phyloP scores from a whole-genome alignment of 2,888 invertebrate genomes.

The Drosophila affinis region DNA sequence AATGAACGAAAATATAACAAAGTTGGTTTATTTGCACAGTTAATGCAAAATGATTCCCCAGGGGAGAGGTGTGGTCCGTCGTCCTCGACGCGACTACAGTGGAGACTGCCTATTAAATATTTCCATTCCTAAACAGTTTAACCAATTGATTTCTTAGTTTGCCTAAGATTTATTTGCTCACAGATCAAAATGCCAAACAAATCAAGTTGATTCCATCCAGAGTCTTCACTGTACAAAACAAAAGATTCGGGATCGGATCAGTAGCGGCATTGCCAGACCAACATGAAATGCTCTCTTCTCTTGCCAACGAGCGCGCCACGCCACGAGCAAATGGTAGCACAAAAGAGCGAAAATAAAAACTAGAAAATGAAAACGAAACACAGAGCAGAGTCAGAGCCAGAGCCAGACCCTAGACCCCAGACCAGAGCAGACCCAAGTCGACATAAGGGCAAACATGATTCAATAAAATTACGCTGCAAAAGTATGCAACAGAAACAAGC shows the following conservation, averaged over 20 bases:
- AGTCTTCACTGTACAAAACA: neutral
- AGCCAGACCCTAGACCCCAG: neutral
- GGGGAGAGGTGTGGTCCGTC: slow-evolving; percentile 45
- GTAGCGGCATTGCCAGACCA: slow-evolving; percentile 16
- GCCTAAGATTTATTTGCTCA: too few species aligned
- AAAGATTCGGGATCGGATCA: slow-evolving; percentile 6
- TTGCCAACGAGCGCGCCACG: slow-evolving; percentile 41
- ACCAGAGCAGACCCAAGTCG: slow-evolving; percentile 27
- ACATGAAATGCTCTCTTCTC: slow-evolving; percentile 44
- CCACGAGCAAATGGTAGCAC: slow-evolving; percentile 49
- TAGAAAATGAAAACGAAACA: slow-evolving; percentile 32
- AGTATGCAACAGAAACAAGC: slow-evolving; percentile 68
- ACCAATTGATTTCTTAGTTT: neutral
- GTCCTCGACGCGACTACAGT: slow-evolving; percentile 47
- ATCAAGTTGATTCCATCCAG: too few species aligned
- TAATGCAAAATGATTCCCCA: slow-evolving; percentile 79
- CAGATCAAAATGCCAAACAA: too few species aligned
- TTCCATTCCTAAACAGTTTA: too few species aligned
- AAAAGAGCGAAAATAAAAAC: slow-evolving; percentile 30
- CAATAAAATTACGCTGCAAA: slow-evolving; percentile 76
- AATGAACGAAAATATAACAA: slow-evolving; percentile 78
- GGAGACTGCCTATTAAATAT: neutral
- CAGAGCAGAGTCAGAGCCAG: slow-evolving; percentile 7
- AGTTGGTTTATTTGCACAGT: slow-evolving; percentile 77
- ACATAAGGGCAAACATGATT: slow-evolving; percentile 67